Evolutionary conservation across 2,797 vertebrate genomes (phyloP).

Genomic region (Etheostoma nigrum): DNA sequence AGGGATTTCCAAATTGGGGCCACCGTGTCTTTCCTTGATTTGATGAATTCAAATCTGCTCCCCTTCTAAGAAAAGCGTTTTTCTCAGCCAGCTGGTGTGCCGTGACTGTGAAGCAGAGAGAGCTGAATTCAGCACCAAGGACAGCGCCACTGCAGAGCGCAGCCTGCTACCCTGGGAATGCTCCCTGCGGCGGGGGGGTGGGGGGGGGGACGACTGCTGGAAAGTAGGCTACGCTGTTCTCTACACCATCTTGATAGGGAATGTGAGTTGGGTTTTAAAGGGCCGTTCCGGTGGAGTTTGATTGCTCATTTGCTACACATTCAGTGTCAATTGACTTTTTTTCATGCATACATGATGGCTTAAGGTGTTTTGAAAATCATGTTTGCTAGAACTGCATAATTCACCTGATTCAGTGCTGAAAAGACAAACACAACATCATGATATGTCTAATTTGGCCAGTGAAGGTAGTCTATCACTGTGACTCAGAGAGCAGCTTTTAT

Average conservation of each 20-base stretch:
- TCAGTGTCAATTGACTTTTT: neutral
- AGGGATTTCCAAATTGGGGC: constrained; percentile 52
- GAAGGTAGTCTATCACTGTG: neutral
- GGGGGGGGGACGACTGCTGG: constrained; percentile 15
- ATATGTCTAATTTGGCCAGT: neutral
- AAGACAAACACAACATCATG: neutral
- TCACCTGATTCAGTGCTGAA: neutral
- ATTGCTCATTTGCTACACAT: neutral
- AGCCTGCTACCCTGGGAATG: constrained; percentile 61
- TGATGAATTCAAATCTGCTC: constrained; percentile 58
- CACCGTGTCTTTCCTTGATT: constrained; percentile 37
- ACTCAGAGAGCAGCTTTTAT: neutral
- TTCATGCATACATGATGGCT: neutral
- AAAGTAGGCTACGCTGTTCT: constrained; percentile 76
- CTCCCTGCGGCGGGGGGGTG: constrained; percentile 32
- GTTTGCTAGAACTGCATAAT: neutral
- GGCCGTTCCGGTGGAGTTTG: constrained; percentile 5
- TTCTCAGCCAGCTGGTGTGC: constrained; percentile 50
- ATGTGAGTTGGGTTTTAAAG: constrained; percentile 21
- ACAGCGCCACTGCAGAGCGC: constrained; percentile 75
- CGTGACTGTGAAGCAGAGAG: constrained; percentile 53
- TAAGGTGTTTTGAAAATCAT: neutral
- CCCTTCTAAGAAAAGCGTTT: constrained; percentile 31
- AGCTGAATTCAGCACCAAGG: constrained; percentile 84
- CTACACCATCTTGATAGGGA: constrained; percentile 50